Percentiles rank a stretch among this genome's conserved stretches.
These are phyloP conservation scores for Agelaius phoeniceus DNA, from an alignment of 2,113 vertebrate genomes.

Conservation along the genomic window DNA sequence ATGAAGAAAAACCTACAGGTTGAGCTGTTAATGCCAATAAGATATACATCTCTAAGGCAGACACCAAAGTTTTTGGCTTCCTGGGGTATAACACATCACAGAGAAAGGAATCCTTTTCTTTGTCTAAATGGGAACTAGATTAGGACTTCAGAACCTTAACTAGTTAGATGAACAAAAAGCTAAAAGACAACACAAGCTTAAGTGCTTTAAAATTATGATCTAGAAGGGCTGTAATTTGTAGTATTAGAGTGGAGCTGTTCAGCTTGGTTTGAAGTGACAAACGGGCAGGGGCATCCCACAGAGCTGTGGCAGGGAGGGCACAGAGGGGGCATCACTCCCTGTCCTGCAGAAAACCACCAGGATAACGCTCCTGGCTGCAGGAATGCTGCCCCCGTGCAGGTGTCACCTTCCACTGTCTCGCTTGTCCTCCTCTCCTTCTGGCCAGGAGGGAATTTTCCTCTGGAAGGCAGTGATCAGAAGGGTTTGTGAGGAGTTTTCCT, in stretches of 20 bases:
- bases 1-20: slow-evolving; percentile 6
- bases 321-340: rapidly evolving
- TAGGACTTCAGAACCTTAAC: slow-evolving; percentile 7
- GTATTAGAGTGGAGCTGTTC: neutral
- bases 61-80: neutral
- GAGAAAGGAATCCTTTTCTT: neutral
- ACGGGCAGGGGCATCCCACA: neutral
- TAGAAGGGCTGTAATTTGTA: neutral
- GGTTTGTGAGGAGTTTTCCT: slow-evolving; percentile 31
- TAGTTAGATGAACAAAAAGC: slow-evolving; percentile 5
- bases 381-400: neutral
- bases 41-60: neutral
- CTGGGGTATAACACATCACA: neutral
- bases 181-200: neutral
- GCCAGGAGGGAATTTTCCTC: neutral
- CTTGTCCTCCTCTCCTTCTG: neutral
- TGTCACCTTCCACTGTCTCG: neutral
- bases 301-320: neutral
- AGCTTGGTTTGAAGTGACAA: neutral
- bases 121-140: slow-evolving; percentile 14
- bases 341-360: neutral
- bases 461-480: neutral
- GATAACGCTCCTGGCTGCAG: neutral
- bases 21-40: neutral
- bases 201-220: neutral